These are phyloP conservation scores for Drosophila siamana DNA, from an alignment of 2,888 invertebrate species.

Conservation along the genomic window DNA sequence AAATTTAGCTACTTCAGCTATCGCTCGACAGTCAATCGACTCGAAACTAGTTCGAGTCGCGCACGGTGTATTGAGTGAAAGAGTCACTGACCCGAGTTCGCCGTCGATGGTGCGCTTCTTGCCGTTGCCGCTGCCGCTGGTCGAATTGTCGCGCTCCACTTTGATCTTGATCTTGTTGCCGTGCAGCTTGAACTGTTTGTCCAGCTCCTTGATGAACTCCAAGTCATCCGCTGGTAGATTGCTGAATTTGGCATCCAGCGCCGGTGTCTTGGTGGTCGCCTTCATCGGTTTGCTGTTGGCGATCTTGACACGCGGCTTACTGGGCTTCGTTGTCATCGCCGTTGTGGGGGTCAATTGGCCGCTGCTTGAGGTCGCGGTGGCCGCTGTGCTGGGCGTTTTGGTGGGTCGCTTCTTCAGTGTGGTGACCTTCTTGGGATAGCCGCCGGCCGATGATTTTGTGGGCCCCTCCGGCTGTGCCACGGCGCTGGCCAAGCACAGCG, in stretches of 20 bases:
- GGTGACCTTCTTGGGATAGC: constrained; percentile 83
- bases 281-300: constrained; percentile 8
- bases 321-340: constrained; percentile 58
- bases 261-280: constrained; percentile 48
- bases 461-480: constrained; percentile 41
- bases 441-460: constrained; percentile 41
- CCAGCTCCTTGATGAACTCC: constrained; percentile 85
- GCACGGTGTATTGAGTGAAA: not conserved
- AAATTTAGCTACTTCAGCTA: no score
- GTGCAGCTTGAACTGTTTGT: constrained; percentile 85
- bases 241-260: constrained; percentile 78
- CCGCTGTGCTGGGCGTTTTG: constrained; percentile 65
- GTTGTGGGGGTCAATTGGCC: no score
- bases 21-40: not conserved
- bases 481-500: constrained; percentile 58
- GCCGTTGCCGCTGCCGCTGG: constrained; percentile 40
- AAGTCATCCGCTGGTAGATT: constrained; percentile 83
- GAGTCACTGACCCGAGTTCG: constrained; percentile 88
- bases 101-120: constrained; percentile 90
- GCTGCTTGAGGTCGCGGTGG: constrained; percentile 14
- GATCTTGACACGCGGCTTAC: constrained; percentile 68
- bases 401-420: constrained; percentile 80
- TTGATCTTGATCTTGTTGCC: constrained; percentile 85
- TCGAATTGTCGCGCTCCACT: constrained; percentile 83
- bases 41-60: constrained; percentile 22